Percentiles rank a stretch among this genome's conserved stretches.
These are phyloP conservation scores for Melolontha melolontha DNA, from an alignment of 2,888 invertebrate genomes.

Conservation along the genomic window DNA sequence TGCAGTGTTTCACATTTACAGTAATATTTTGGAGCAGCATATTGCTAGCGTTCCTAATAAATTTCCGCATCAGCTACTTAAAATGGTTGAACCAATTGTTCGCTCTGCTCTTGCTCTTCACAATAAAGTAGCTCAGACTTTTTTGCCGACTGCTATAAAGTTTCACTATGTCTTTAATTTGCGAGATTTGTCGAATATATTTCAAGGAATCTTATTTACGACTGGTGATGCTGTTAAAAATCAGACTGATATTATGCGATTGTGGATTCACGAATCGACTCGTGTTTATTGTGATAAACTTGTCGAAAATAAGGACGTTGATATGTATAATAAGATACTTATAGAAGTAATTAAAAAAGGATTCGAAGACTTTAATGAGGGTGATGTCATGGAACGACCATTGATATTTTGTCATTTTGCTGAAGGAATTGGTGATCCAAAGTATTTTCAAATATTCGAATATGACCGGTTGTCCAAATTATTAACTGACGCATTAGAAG, in stretches of 20 bases:
- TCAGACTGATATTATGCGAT: conserved; percentile 78
- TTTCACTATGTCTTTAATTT: conserved; percentile 96
- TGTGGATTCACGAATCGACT: conserved; percentile 92
- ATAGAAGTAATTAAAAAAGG: conserved; percentile 83
- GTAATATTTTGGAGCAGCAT: conserved; percentile 85
- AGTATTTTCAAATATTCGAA: conserved; percentile 83
- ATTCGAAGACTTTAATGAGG: conserved; percentile 80
- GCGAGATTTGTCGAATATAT: conserved; percentile 92
- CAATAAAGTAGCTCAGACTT: conserved; percentile 77
- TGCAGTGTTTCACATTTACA: conserved; percentile 86
- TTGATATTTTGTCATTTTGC: conserved; percentile 94
- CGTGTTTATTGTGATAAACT: conserved; percentile 94
- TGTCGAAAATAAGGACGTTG: conserved; percentile 83
- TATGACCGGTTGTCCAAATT: conserved; percentile 80
- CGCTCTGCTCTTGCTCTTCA: conserved; percentile 82
- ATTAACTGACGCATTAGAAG: conserved; percentile 79
- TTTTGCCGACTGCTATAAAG: conserved; percentile 93
- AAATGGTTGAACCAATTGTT: conserved; percentile 74
- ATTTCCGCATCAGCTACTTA: conserved; percentile 72
- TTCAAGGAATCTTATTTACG: conserved; percentile 91
- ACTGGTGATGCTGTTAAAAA: conserved; percentile 79
- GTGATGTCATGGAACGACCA: conserved; percentile 77
- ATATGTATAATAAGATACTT: conserved; percentile 78
- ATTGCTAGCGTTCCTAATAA: conserved; percentile 74
- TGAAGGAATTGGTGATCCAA: conserved; percentile 90